Base-by-base conservation (phyloP, 1,140 invertebrate genomes). In the Mycetomoellerius zeteki region DNA sequence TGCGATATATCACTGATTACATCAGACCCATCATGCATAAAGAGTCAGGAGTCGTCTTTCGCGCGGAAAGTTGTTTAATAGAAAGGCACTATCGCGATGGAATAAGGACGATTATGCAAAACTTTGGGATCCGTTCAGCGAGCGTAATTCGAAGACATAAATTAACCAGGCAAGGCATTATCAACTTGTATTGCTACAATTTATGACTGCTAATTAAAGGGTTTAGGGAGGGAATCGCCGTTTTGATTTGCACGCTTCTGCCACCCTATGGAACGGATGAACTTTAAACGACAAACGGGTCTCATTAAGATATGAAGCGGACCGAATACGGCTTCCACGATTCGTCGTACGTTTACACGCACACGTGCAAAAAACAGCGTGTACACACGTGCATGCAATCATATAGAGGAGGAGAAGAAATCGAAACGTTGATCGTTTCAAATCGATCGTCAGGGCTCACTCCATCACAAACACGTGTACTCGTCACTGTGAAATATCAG, bases 201-300 rank as follows among this genome's bases (percentile, higher is more conserved):
- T 93, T 93, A 93, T 93, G 92, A 91, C 91, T 91, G 87, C 91
- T 94, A 94, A 94, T 93, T 93, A 93, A 93, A 94, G 93, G 92
- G 90, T 92, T 93, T 93, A 94, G 92, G 90, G 89, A 91, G 80
- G 73, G 93, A 93, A 94, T 94, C 92, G 92, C 75, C 89, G 87
- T 90, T 92, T 90, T 92, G 93, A 93, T 93, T 93, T 94, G 91
- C 90, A 90, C 91, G 90, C 82, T 60, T 86, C 88, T 67, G 88
- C 87, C 88, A 87, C 88, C 89, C 67, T 78, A 64, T 56, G 85
- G 92, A 88, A 89, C 89, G 90, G 87, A 89, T 86, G 87, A 93
- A 94, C 90, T 93, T 94, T 94, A 93, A 94, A 93, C 93, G 93
- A 94, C 93, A 92, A 93, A 73, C 86, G 60, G 89, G 90, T 90